A percentile compares a stretch with the other conserved stretches of the same genome.
These are phyloP conservation scores for Babyrousa celebensis DNA, from an alignment of 2,797 vertebrate genomes.

Conservation along the genomic window DNA sequence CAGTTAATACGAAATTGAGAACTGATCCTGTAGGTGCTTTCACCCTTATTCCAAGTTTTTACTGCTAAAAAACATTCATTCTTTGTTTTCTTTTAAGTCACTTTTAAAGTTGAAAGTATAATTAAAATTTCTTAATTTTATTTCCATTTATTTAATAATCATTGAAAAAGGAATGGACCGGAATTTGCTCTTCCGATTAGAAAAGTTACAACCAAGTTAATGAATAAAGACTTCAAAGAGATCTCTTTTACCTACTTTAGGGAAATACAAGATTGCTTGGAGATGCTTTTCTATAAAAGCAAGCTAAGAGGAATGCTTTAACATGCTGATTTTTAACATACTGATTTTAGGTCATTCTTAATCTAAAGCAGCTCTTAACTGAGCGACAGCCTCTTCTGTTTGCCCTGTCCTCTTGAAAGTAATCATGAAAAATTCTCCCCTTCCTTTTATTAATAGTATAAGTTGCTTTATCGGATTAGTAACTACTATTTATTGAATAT, in stretches of 20 bases:
- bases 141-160: slow-evolving; percentile 9
- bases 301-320: slow-evolving; percentile 42
- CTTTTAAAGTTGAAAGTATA: slow-evolving; percentile 61
- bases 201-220: slow-evolving; percentile 62
- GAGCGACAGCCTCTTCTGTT: not conserved
- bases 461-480: slow-evolving; percentile 42
- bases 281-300: slow-evolving; percentile 50
- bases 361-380: slow-evolving; percentile 33
- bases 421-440: slow-evolving; percentile 33
- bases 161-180: slow-evolving; percentile 23
- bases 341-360: slow-evolving; percentile 50
- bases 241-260: slow-evolving; percentile 47
- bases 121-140: slow-evolving; percentile 63
- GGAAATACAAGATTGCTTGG: slow-evolving; percentile 39
- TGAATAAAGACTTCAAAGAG: slow-evolving; percentile 50
- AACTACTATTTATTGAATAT: not conserved
- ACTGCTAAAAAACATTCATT: slow-evolving; percentile 27
- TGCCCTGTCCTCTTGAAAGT: slow-evolving; percentile 14
- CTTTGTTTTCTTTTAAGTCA: slow-evolving; percentile 43
- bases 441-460: slow-evolving; percentile 36
- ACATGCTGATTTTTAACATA: not conserved
- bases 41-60: slow-evolving; percentile 33
- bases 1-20: slow-evolving; percentile 43
- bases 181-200: slow-evolving; percentile 57
- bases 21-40: not conserved